Percentiles rank a stretch among this genome's conserved stretches.
Evolutionary conservation across 2,797 vertebrate species (phyloP).

Genomic region (Gymnoscopelus braueri): DNA sequence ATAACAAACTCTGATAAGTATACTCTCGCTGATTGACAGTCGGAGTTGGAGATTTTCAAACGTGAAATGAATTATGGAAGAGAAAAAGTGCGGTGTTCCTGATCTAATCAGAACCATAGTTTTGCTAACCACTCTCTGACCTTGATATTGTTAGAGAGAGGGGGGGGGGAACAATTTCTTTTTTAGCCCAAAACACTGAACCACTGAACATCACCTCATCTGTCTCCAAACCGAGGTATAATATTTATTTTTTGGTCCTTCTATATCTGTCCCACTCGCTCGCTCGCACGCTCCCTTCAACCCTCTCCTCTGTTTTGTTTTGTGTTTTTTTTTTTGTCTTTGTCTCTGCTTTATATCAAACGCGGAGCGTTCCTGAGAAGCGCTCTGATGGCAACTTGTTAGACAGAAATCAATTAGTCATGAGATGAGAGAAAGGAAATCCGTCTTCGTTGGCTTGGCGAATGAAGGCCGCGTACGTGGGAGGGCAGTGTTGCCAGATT

Average conservation of each 20-base stretch:
- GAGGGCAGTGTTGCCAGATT: not conserved
- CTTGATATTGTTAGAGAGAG: constrained; percentile 34
- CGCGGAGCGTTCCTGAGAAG: constrained; percentile 24
- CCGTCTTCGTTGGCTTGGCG: constrained; percentile 12
- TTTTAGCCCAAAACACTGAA: constrained; percentile 29
- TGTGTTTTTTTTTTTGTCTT: not conserved
- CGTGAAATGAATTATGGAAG: constrained; percentile 41
- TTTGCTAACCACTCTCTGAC: constrained; percentile 56
- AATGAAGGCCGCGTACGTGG: not conserved
- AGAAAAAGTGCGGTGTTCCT: constrained; percentile 31
- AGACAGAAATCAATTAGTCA: constrained; percentile 28
- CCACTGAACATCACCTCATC: constrained; percentile 33
- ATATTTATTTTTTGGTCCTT: too few relatives aligned
- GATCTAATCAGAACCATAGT: constrained; percentile 50
- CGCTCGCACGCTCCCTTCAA: not conserved
- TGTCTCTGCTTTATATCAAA: constrained; percentile 18
- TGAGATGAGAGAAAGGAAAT: constrained; percentile 17
- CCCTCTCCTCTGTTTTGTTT: not conserved
- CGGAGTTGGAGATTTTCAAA: constrained; percentile 34
- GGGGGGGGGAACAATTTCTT: constrained; percentile 39
- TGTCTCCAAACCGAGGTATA: constrained; percentile 13
- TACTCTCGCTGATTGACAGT: constrained; percentile 46
- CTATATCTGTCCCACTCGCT: not conserved
- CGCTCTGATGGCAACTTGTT: constrained; percentile 18
- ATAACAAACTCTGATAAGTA: constrained; percentile 47